A percentile compares a stretch with the other conserved stretches of the same genome.
Evolutionary conservation across 2,888 invertebrate genomes (phyloP).

Genomic region (Brassicogethes aeneus): DNA sequence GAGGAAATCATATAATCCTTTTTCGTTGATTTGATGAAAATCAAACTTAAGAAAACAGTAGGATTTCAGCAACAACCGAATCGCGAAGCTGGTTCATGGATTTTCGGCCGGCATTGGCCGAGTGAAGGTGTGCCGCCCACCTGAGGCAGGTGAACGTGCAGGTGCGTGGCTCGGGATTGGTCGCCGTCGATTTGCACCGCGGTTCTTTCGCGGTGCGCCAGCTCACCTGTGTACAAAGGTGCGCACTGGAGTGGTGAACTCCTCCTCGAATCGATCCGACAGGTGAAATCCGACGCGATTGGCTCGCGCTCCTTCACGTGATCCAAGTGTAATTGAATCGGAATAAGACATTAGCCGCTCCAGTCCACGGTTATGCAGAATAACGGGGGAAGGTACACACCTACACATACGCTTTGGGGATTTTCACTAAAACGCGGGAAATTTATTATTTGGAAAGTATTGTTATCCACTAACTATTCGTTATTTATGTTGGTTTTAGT

Average conservation of each 20-base stretch:
- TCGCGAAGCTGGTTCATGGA: no score
- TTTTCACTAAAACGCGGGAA: no score
- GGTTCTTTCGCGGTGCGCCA: conserved; percentile 31
- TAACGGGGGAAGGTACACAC: no score
- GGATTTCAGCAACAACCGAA: no score
- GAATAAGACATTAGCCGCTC: not conserved
- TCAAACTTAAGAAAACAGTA: no score
- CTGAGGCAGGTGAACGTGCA: conserved; percentile 31
- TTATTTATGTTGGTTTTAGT: no score
- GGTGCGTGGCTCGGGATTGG: conserved; percentile 19
- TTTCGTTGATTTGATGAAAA: no score
- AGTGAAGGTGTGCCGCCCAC: conserved; percentile 25
- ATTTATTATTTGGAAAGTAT: no score
- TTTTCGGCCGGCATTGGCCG: conserved; percentile 23
- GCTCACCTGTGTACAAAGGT: conserved; percentile 34
- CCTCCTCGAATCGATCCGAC: conserved; percentile 37
- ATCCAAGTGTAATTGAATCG: not conserved
- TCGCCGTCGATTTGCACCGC: conserved; percentile 17
- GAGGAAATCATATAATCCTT: no score
- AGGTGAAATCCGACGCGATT: conserved; percentile 36
- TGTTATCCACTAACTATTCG: no score
- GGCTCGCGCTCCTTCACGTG: conserved; percentile 18
- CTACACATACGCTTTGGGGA: no score
- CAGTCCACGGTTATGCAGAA: not conserved
- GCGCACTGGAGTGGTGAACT: conserved; percentile 31